Evolutionary conservation across 1,140 invertebrate species (phyloP), one percentile per base, ranked within the genome.

Genomic region (Drosophila guanche): DNA sequence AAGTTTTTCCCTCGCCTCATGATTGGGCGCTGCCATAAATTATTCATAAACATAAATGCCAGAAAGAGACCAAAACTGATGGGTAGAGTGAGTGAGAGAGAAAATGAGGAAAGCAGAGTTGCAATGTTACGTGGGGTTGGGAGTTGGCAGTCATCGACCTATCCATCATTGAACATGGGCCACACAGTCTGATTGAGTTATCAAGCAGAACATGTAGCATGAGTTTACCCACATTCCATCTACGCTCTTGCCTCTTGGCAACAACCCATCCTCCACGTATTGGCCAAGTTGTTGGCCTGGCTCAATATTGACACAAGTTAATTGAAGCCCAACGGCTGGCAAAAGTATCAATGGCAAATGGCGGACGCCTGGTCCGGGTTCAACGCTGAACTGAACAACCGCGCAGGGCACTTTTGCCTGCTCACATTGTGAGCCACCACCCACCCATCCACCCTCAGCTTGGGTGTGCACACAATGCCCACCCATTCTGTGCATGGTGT

Each of bases 281-380:
- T 59, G 40, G 29, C 6, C 47, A 33, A n/a, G 51, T 53, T 72
- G 58, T 62, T 76, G 72, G 76, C 50, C 57, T 86, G 74, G 73
- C 60, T 81, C 81, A 86, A 86, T 88, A 88, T 88, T 86, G 83
- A 81, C 60, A 71, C 62, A 81, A 77, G 74, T 86, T 86, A 86
- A 86, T 86, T 86, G 69, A 81, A 71, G 63, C 65, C 60, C 76
- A 70, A 63, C 55, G 75, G 56, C 54, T 76, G 79, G 40, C 72
- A 68, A 68, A 83, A 58, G 62, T 85, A 83, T 83, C 79, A 76
- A 84, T 84, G 50, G 71, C 71, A 56, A 55, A 71, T 42, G 54
- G 43, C 67, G 58, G 51, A 57, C 50, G 48, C 59, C 59, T 63
- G 63, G 7, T 50, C 58, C 57, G 50, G 79, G 76, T 72, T 72